Evolutionary conservation across 2,888 invertebrate species (phyloP).

Genomic region (Macaria liturata): DNA sequence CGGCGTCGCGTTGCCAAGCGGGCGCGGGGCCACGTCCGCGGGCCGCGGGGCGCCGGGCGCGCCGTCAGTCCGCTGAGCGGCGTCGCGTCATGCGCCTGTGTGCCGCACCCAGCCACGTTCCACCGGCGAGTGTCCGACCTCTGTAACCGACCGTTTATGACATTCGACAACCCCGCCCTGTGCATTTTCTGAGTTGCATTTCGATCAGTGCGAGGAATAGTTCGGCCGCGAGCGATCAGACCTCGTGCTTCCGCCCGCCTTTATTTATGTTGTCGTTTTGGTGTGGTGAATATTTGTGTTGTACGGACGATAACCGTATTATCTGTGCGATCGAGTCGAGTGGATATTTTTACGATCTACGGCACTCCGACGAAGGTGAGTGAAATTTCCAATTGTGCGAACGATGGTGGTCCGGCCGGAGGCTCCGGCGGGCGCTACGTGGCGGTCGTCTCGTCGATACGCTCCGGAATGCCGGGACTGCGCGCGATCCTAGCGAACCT

Average conservation of each 20-base stretch:
- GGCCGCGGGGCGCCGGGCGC: constrained; percentile 51
- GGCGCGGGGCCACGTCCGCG: constrained; percentile 28
- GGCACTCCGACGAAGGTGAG: constrained; percentile 71
- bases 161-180: constrained; percentile 82
- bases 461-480: constrained; percentile 56
- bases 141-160: constrained; percentile 77
- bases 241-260: constrained; percentile 64
- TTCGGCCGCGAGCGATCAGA: constrained; percentile 58
- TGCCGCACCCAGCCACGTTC: constrained; percentile 49
- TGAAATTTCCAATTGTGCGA: constrained; percentile 56
- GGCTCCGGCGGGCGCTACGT: constrained; percentile 67
- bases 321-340: constrained; percentile 76
- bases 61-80: constrained; percentile 61
- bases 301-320: constrained; percentile 81
- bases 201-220: constrained; percentile 72
- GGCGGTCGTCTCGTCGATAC: constrained; percentile 63
- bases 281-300: constrained; percentile 82
- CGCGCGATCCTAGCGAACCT: constrained; percentile 39
- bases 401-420: constrained; percentile 48
- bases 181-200: constrained; percentile 77
- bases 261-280: constrained; percentile 83
- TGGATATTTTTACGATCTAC: constrained; percentile 77
- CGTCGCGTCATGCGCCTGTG: constrained; percentile 62
- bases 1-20: constrained; percentile 8
- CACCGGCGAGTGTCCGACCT: constrained; percentile 73